These are phyloP conservation scores for Corydoras sp. DNA, from an alignment of 2,113 vertebrate species.

Conservation along the genomic window DNA sequence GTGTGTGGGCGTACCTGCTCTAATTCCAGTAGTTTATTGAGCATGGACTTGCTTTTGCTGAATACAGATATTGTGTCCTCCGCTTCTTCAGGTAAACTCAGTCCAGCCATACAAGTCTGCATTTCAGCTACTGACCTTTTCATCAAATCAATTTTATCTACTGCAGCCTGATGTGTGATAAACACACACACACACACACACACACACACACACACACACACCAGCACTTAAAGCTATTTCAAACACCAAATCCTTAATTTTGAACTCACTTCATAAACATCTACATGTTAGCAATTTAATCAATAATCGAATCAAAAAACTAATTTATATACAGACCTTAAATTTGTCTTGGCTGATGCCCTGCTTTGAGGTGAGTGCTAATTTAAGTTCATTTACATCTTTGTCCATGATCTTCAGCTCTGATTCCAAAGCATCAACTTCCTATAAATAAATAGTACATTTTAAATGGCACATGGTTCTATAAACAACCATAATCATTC, in stretches of 20 bases:
- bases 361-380: slow-evolving; percentile 73
- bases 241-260: background rate
- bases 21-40: slow-evolving; percentile 69
- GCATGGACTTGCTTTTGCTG: slow-evolving; percentile 64
- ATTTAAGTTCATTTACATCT: slow-evolving; percentile 73
- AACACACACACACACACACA: slow-evolving; percentile 9
- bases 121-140: slow-evolving; percentile 73
- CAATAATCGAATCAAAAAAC: background rate
- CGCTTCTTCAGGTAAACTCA: slow-evolving; percentile 69
- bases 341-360: slow-evolving; percentile 70
- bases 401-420: slow-evolving; percentile 80
- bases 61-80: slow-evolving; percentile 74
- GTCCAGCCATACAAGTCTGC: slow-evolving; percentile 68
- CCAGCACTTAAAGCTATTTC: background rate
- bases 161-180: slow-evolving; percentile 60
- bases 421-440: slow-evolving; percentile 78
- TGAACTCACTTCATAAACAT: background rate
- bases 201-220: slow-evolving; percentile 11
- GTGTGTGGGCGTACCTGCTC: slow-evolving; percentile 65
- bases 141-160: slow-evolving; percentile 75
- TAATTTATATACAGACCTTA: slow-evolving; percentile 56
- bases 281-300: background rate
- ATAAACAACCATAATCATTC: no score
- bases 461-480: background rate
- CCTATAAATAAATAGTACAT: slow-evolving; percentile 58